Conservation (phyloP, 2,113 vertebrate species). For the Dipodomys stephensi region DNA sequence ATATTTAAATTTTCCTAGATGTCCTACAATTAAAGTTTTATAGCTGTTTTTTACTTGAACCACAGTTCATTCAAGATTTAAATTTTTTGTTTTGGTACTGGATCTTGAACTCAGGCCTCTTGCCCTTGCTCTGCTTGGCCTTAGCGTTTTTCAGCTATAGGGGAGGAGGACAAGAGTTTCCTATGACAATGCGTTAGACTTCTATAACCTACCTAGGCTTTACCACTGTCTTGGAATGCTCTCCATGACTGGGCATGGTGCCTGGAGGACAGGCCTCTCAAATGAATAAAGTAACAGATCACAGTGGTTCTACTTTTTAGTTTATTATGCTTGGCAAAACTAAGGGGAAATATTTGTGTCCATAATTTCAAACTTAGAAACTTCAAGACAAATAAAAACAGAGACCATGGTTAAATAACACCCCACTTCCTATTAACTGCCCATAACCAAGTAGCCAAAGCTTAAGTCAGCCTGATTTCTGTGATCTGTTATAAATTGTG, state of each 20-base stretch:
- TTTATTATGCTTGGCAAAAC: background rate
- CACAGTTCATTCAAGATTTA: conserved; percentile 16
- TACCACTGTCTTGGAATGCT: too few species aligned
- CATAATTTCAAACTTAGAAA: background rate
- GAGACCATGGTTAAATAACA: background rate
- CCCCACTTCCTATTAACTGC: too few species aligned
- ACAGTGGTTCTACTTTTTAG: background rate
- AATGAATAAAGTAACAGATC: conserved; percentile 16
- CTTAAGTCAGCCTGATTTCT: background rate
- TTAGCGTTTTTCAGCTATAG: too few species aligned
- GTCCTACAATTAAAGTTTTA: background rate
- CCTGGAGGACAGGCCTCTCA: background rate
- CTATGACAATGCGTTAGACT: too few species aligned
- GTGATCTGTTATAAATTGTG: background rate
- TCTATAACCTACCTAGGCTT: too few species aligned
- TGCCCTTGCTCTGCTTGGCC: too few species aligned
- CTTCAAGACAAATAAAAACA: background rate
- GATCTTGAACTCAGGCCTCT: too few species aligned
- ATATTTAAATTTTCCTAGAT: background rate
- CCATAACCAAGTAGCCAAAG: background rate
- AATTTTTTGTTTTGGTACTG: background rate
- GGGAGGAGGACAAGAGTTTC: too few species aligned
- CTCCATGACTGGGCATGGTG: too few species aligned
- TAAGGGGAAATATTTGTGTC: background rate
- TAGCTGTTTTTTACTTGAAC: conserved; percentile 41